phyloP scores from a whole-genome alignment of 2,113 vertebrate species.

The Cyprinus carpio region DNA sequence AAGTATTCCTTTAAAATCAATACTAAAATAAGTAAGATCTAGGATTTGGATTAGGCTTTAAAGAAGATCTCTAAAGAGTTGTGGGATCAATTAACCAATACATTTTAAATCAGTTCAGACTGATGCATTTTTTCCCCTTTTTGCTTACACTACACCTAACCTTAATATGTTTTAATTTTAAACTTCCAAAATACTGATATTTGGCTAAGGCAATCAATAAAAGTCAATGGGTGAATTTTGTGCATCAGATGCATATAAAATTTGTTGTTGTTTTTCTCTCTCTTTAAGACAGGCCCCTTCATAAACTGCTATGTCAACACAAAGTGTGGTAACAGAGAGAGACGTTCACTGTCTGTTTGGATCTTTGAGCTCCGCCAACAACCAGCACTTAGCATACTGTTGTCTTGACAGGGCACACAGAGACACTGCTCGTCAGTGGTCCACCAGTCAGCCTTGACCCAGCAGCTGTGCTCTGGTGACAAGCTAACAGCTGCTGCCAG shows the following conservation, averaged over 20 bases:
- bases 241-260: background rate
- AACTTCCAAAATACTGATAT: background rate
- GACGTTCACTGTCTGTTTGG: constrained; percentile 36
- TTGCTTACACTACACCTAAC: too few species aligned
- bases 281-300: background rate
- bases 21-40: too few species aligned
- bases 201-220: background rate
- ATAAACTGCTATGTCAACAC: constrained; percentile 18
- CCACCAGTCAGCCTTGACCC: constrained; percentile 12
- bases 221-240: background rate
- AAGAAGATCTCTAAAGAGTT: too few species aligned
- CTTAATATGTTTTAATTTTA: background rate
- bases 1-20: too few species aligned
- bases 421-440: background rate
- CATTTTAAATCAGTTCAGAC: too few species aligned
- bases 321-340: constrained; percentile 28
- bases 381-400: constrained; percentile 42
- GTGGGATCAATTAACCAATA: too few species aligned
- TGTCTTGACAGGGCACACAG: constrained; percentile 17
- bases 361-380: constrained; percentile 32
- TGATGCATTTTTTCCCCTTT: too few species aligned
- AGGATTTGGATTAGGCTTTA: too few species aligned
- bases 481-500: constrained; percentile 26
- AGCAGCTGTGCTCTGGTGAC: constrained; percentile 27
- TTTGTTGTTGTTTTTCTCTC: background rate